Evolutionary conservation across 2,113 vertebrate genomes (phyloP).

Genomic region (Pardalotus punctatus): DNA sequence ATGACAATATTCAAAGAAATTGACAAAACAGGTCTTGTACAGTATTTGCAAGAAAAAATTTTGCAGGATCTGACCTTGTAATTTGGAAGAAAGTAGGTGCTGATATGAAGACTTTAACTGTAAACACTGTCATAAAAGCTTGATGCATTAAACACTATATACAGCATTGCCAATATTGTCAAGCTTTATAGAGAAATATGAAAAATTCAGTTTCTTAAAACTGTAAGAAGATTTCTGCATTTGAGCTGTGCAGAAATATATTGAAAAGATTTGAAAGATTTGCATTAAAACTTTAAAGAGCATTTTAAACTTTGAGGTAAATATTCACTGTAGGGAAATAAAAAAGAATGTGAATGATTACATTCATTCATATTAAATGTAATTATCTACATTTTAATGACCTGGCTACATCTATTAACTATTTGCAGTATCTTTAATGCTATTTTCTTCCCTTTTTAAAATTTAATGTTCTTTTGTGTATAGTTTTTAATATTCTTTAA

Average conservation of each 20-base stretch:
- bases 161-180: not conserved
- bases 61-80: not conserved
- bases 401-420: not conserved
- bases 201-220: not conserved
- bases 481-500: not conserved
- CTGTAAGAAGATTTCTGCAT: not conserved
- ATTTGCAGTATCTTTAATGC: not conserved
- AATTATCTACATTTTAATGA: not conserved
- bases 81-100: not conserved
- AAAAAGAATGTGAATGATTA: not conserved
- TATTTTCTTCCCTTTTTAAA: not conserved
- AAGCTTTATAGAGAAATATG: not conserved
- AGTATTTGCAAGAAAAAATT: not conserved
- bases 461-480: not conserved
- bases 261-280: not conserved
- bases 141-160: not conserved
- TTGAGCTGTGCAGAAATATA: not conserved
- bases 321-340: not conserved
- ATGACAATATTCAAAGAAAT: not conserved
- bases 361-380: not conserved
- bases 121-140: not conserved
- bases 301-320: not conserved
- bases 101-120: not conserved
- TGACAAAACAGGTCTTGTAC: not conserved
- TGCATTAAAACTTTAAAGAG: not conserved